Evolutionary conservation across 2,113 vertebrate species (phyloP).

Genomic region (Stigmatopora nigra): DNA sequence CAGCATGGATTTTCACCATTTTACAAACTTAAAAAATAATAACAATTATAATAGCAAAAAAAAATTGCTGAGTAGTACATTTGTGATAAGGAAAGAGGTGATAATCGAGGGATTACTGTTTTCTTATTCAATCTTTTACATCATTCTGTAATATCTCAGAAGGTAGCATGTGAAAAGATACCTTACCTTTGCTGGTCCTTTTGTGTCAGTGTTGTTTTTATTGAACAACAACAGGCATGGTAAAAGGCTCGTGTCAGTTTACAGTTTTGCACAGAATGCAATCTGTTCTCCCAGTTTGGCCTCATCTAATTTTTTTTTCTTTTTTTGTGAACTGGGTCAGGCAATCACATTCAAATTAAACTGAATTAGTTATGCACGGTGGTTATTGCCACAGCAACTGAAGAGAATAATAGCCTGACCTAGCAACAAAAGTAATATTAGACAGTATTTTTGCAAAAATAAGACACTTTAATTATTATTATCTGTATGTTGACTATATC

Average conservation of each 20-base stretch:
- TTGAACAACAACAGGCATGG: neutral
- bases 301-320: slow-evolving; percentile 14
- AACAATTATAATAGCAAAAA: too few species aligned
- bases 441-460: too few species aligned
- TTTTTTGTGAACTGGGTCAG: slow-evolving; percentile 34
- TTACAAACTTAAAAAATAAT: too few species aligned
- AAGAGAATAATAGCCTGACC: neutral
- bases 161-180: neutral
- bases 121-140: neutral
- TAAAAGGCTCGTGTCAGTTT: slow-evolving; percentile 2
- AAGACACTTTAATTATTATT: too few species aligned
- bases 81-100: too few species aligned
- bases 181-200: neutral
- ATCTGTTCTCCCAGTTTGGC: slow-evolving; percentile 14
- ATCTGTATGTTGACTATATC: too few species aligned
- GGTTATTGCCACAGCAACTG: slow-evolving; percentile 15
- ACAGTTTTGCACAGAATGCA: neutral
- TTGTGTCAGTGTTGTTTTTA: neutral
- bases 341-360: slow-evolving; percentile 26
- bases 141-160: neutral
- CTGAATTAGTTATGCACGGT: slow-evolving; percentile 23
- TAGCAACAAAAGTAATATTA: too few species aligned
- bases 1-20: too few species aligned
- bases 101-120: too few species aligned
- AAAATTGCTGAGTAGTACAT: too few species aligned